Percentiles rank a stretch among this genome's conserved stretches.
These are phyloP conservation scores for Lacanobia oleracea DNA, from an alignment of 2,888 invertebrate genomes.

Conservation along the genomic window DNA sequence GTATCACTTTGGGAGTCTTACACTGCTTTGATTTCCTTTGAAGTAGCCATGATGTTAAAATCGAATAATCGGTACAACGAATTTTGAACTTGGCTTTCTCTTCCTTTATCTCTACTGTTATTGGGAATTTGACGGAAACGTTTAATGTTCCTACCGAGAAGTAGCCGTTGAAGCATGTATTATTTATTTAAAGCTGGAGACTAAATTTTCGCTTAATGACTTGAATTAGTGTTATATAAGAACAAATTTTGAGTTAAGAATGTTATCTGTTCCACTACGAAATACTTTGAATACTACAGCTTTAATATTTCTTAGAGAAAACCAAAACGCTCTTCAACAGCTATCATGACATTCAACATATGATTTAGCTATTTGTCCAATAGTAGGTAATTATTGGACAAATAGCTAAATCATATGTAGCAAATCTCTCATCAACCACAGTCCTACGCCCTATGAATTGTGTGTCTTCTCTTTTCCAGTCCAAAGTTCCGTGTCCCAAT, in stretches of 20 bases:
- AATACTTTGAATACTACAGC: too few relatives aligned
- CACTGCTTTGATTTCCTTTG: neutral
- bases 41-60: neutral
- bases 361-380: too few relatives aligned
- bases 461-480: slow-evolving; percentile 63
- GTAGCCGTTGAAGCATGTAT: too few relatives aligned
- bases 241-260: too few relatives aligned
- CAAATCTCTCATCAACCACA: neutral
- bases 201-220: neutral
- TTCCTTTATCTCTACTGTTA: neutral
- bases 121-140: too few relatives aligned
- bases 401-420: neutral
- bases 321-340: too few relatives aligned
- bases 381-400: neutral
- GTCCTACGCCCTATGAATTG: neutral
- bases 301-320: too few relatives aligned
- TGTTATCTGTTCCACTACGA: too few relatives aligned
- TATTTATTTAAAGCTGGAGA: neutral
- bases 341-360: too few relatives aligned
- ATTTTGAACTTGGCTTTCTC: neutral
- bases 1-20: neutral
- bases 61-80: neutral
- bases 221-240: neutral
- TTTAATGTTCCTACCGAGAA: too few relatives aligned
- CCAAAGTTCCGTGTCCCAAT: slow-evolving; percentile 82